Conservation (phyloP, 2,113 vertebrate species). For the Lasiurus borealis region DNA sequence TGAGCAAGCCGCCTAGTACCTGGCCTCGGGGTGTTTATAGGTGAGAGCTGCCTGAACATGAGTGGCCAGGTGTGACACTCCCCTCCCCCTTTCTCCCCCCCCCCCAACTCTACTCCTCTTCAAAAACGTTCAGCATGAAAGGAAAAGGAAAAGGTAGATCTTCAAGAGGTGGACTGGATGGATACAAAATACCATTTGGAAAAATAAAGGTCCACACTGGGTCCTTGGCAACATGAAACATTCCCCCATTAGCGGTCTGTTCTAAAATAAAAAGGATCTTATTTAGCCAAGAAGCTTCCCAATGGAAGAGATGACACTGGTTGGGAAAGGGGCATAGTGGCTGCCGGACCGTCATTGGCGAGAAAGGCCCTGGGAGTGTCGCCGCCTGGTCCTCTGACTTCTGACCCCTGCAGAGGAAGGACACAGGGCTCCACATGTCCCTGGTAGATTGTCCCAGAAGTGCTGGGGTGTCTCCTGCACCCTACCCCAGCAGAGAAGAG, state of each 20-base stretch:
- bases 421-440: background rate
- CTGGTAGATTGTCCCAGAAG: background rate
- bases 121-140: background rate
- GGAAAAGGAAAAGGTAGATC: background rate
- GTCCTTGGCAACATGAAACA: too few relatives aligned
- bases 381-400: background rate
- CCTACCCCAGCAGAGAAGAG: background rate
- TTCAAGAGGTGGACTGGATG: background rate
- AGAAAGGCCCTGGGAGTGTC: background rate
- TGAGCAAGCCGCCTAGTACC: background rate
- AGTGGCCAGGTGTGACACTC: too few relatives aligned
- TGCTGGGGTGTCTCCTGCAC: background rate
- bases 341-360: background rate
- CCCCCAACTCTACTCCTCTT: background rate
- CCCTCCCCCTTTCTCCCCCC: too few relatives aligned
- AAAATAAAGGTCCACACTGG: too few relatives aligned
- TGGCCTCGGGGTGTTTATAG: background rate
- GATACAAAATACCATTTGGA: background rate
- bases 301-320: background rate
- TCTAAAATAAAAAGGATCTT: background rate
- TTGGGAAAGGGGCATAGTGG: background rate
- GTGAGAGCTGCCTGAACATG: background rate
- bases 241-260: too few relatives aligned
- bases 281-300: background rate
- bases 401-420: background rate